These are phyloP conservation scores for Promerops cafer DNA, from an alignment of 2,113 vertebrate genomes.

Conservation along the genomic window DNA sequence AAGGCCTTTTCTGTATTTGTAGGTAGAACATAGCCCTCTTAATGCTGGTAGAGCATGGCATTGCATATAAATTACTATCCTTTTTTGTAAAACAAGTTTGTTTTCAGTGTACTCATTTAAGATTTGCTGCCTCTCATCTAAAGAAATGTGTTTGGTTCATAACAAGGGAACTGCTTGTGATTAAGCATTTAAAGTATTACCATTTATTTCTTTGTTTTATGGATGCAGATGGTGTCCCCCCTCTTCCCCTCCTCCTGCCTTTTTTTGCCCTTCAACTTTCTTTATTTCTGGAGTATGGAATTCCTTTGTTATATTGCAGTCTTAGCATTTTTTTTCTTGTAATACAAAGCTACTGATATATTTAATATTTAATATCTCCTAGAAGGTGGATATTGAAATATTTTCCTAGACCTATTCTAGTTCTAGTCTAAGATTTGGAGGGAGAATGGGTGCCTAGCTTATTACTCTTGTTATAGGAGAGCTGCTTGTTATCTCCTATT, in stretches of 20 bases:
- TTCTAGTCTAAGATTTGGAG: not conserved
- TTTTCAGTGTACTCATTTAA: not conserved
- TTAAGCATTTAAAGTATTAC: not conserved
- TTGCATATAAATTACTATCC: not conserved
- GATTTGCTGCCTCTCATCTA: not conserved
- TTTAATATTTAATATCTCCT: not conserved
- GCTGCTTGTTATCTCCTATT: not conserved
- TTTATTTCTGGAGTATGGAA: not conserved
- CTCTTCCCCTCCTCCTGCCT: accelerated
- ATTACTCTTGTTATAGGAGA: not conserved
- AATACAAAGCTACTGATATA: not conserved
- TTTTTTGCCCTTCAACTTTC: not conserved
- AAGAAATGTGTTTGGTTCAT: not conserved
- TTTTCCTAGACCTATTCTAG: not conserved
- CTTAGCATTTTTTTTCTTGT: not conserved
- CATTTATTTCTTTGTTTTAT: not conserved
- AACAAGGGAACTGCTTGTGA: not conserved
- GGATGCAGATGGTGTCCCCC: not conserved
- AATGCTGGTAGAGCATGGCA: not conserved
- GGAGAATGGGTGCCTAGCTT: not conserved
- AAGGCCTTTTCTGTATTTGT: not conserved
- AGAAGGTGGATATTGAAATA: not conserved
- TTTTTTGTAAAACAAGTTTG: not conserved
- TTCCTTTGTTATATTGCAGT: not conserved
- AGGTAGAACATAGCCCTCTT: constrained; percentile 7